Conservation (phyloP, 2,888 invertebrate species). For the Auanema sp. region DNA sequence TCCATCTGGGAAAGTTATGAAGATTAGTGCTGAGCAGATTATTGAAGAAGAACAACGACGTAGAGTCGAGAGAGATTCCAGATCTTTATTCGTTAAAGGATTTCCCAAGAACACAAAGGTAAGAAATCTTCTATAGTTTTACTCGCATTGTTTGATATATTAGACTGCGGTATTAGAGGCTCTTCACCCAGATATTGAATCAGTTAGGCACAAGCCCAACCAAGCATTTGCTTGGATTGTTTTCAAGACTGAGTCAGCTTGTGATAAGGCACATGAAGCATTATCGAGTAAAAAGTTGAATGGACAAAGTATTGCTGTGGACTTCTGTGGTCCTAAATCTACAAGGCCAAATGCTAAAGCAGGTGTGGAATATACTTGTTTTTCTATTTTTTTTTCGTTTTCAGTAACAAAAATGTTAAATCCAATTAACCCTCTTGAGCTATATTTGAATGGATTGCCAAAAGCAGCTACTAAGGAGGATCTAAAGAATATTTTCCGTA, state of each 20-base stretch:
- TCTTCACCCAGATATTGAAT: constrained; percentile 30
- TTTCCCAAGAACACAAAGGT: constrained; percentile 37
- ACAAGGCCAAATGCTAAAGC: background rate
- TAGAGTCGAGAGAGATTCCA: constrained; percentile 41
- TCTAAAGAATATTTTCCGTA: constrained; percentile 32
- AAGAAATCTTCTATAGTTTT: background rate
- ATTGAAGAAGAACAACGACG: constrained; percentile 46
- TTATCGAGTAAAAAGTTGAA: constrained; percentile 26
- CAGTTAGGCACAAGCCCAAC: constrained; percentile 37
- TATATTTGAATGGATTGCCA: constrained; percentile 38
- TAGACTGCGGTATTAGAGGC: constrained; percentile 21
- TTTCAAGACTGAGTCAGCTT: constrained; percentile 43
- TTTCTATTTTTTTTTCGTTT: too few species aligned
- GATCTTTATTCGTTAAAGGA: constrained; percentile 49
- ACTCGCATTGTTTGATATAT: constrained; percentile 11
- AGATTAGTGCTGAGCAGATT: constrained; percentile 20
- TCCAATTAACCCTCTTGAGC: constrained; percentile 38
- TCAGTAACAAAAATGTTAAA: background rate
- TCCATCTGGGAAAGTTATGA: constrained; percentile 15
- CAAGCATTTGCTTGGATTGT: constrained; percentile 46
- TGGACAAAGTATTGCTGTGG: constrained; percentile 36
- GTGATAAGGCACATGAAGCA: constrained; percentile 32
- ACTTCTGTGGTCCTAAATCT: constrained; percentile 41
- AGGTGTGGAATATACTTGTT: background rate
- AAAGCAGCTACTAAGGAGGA: constrained; percentile 17